A percentile compares a stretch with the other conserved stretches of the same genome.
Conservation (phyloP, 2,113 vertebrate genomes). For the Nanorana parkeri region DNA sequence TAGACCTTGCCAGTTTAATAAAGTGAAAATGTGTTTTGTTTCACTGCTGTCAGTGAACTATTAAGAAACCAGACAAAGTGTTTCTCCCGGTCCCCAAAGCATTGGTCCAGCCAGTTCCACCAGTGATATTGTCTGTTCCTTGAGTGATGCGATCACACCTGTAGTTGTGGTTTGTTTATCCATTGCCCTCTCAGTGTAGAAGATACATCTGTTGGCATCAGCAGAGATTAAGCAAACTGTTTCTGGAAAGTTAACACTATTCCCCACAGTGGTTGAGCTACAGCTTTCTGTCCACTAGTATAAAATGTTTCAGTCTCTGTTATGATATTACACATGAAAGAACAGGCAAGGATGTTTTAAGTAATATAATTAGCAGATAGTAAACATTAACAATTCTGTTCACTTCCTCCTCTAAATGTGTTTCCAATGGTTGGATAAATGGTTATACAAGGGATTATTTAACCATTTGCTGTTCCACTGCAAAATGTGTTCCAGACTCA, state of each 20-base stretch:
- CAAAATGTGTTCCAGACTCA: too few species aligned
- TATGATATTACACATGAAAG: too few species aligned
- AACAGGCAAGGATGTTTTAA: too few species aligned
- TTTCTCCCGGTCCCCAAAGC: background rate
- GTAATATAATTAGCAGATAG: too few species aligned
- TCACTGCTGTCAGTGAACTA: constrained; percentile 8
- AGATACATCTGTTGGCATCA: constrained; percentile 11
- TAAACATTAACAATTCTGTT: too few species aligned
- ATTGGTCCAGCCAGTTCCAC: background rate
- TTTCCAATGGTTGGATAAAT: too few species aligned
- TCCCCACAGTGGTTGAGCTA: background rate
- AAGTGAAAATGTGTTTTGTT: constrained; percentile 10
- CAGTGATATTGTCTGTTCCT: background rate
- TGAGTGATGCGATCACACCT: constrained; percentile 2
- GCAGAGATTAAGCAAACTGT: background rate
- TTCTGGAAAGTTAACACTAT: background rate
- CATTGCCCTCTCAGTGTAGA: background rate
- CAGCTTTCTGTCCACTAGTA: background rate
- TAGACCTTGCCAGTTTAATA: background rate
- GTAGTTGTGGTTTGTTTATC: background rate
- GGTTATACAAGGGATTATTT: too few species aligned
- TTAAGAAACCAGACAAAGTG: background rate
- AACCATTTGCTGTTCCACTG: too few species aligned
- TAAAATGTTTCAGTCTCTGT: background rate
- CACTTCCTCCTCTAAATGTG: too few species aligned